Evolutionary conservation across 2,888 invertebrate genomes (phyloP), one percentile per base, ranked within the genome.

Genomic region (Ganaspis brasiliensis): DNA sequence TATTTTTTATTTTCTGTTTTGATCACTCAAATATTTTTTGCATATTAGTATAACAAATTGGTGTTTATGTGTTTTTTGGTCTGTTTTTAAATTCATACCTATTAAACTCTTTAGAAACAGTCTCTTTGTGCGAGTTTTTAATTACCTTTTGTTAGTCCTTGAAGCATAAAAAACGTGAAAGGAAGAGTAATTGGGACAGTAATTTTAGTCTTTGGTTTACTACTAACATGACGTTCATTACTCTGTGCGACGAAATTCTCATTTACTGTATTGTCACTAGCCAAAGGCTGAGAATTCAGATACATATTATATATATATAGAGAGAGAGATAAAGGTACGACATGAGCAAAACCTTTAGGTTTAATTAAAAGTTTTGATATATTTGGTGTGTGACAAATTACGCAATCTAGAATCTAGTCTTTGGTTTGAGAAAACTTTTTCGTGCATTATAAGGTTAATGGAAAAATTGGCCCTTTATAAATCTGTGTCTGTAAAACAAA

Each of bases 301-400:
- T 52, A 19, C 40, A 67, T 12, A 24, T 9, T 31, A 31, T 31
- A 31, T 31, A 6, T 31, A 40, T 67, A 63, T 35, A 63, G 19
- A 10, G 37, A 45, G 19, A 37, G 9, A 37, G 21, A 21, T 40
- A 37, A 63, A 63, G 63, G 63, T 63, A 14, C 21, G 67, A 24
- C 67, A n/a, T 24, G 40, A 67, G 40, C 40, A 67, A 40, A 19
- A 67, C 24, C 67, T 67, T 67, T 6, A 67, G 24, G 67, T 67
- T 67, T 67, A 67, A 45, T 67, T 67, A 67, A 67, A 67, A 67
- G 67, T 67, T 24, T 14, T 67, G 24, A 24, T 67, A 67, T 24
- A 67, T 67, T 67, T n/a, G n/a, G n/a, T n/a, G 40, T 40, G 24
- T 37, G 9, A 16, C 1, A n/a, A 40, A 5, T 67, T 40, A 24